These are phyloP conservation scores for Amorpha juglandis DNA, from an alignment of 2,888 invertebrate genomes.

Conservation along the genomic window DNA sequence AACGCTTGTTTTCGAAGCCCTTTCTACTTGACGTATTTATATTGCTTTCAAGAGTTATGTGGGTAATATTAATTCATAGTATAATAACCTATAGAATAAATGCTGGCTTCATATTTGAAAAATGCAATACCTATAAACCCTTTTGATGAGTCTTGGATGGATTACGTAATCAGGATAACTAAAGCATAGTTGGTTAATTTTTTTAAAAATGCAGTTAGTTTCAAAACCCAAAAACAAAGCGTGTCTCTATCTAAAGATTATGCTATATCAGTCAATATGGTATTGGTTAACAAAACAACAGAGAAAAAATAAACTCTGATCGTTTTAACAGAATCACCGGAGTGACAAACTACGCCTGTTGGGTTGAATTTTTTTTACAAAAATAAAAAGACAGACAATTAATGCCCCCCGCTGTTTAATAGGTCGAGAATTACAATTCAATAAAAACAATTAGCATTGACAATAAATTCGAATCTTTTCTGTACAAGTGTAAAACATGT, in stretches of 20 bases:
- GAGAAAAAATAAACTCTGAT: no score
- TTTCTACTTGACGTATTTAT: constrained; percentile 18
- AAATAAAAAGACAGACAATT: neutral
- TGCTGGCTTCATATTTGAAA: neutral
- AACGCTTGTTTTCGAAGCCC: constrained; percentile 1
- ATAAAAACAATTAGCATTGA: constrained; percentile 12
- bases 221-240: no score
- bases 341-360: neutral
- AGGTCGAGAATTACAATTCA: constrained; percentile 5
- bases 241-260: no score
- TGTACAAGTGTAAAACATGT: constrained; percentile 15
- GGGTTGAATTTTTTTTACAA: neutral
- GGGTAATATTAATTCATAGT: neutral
- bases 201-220: no score
- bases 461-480: constrained; percentile 20
- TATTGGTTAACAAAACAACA: no score
- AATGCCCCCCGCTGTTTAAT: constrained; percentile 4
- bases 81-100: neutral
- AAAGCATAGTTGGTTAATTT: no score
- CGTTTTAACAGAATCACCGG: neutral
- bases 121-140: neutral
- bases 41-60: constrained; percentile 17
- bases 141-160: neutral
- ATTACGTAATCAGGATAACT: neutral
- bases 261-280: no score